Evolutionary conservation across 2,797 vertebrate species (phyloP).

Genomic region (Hapalemur alaotrensis): DNA sequence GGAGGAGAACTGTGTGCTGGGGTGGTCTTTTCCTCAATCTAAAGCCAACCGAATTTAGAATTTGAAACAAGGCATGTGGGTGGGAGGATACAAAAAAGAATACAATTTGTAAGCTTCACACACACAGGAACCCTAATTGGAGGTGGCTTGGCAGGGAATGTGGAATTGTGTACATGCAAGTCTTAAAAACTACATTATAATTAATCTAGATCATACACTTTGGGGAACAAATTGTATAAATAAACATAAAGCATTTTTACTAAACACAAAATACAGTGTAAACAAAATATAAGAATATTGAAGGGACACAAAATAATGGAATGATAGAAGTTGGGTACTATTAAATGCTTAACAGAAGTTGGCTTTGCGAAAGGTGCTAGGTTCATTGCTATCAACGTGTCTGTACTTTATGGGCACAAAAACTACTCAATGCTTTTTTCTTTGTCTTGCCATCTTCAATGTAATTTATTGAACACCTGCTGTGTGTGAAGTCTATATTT

Average conservation of each 20-base stretch:
- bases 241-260: background rate
- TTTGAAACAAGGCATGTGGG: background rate
- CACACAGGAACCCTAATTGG: background rate
- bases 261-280: background rate
- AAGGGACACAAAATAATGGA: background rate
- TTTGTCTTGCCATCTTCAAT: background rate
- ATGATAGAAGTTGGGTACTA: background rate
- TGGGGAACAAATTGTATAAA: background rate
- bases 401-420: background rate
- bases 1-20: background rate
- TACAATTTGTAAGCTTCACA: background rate
- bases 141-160: background rate
- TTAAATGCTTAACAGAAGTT: background rate
- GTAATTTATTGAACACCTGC: background rate
- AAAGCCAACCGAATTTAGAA: background rate
- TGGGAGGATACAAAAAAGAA: background rate
- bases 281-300: background rate
- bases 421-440: background rate
- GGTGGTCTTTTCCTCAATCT: background rate
- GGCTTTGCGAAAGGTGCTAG: background rate
- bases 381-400: background rate
- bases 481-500: background rate
- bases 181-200: background rate
- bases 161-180: background rate
- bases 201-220: background rate